Conservation (phyloP, 2,113 vertebrate genomes). For the Chiloscyllium plagiosum region DNA sequence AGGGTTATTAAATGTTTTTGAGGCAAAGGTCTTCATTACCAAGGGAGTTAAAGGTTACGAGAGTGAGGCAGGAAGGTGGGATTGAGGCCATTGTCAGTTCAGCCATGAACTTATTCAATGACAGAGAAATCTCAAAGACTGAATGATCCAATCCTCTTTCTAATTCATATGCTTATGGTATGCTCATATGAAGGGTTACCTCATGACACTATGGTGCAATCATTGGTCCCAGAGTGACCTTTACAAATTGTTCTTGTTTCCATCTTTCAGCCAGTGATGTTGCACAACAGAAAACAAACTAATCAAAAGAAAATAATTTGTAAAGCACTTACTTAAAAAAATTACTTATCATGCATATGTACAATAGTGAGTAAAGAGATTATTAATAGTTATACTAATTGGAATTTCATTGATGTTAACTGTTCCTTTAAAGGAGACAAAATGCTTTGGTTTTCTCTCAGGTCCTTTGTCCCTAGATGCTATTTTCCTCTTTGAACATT, state of each 20-base stretch:
- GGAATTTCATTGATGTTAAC: background rate
- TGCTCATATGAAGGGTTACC: background rate
- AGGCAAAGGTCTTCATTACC: no score
- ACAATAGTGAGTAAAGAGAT: background rate
- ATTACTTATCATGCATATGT: background rate
- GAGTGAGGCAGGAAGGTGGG: no score
- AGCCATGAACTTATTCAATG: no score
- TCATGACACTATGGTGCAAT: background rate
- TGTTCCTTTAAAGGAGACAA: background rate
- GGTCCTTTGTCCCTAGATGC: background rate
- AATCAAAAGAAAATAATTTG: background rate
- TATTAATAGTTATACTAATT: background rate
- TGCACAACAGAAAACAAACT: background rate
- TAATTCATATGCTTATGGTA: no score
- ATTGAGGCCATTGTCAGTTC: no score
- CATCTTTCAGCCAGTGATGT: background rate
- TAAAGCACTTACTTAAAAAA: background rate
- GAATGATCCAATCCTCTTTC: no score
- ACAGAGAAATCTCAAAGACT: no score
- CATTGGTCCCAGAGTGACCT: background rate
- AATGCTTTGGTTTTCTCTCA: background rate
- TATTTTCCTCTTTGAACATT: background rate
- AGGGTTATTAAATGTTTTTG: no score
- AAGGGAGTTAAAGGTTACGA: no score
- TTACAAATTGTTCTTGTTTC: background rate